Conservation (phyloP, 2,797 vertebrate species). For the Tragopan temminckii region DNA sequence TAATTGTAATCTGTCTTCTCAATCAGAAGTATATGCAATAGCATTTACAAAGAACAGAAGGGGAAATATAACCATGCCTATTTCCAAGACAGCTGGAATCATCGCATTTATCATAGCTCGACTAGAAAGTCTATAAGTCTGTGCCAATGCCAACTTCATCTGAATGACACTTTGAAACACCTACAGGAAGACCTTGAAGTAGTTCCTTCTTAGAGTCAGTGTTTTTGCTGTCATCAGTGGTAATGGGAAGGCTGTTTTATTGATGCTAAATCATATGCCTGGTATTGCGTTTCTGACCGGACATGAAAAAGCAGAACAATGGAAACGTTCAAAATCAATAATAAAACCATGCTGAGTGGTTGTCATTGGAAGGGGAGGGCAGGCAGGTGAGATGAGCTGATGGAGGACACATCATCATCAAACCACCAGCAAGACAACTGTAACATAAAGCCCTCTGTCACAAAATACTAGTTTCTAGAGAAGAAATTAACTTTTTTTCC, state of each 20-base stretch:
- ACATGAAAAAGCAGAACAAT: conserved; percentile 62
- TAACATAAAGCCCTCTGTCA: neutral
- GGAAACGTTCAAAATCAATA: conserved; percentile 38
- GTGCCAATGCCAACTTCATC: neutral
- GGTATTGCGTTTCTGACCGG: conserved; percentile 56
- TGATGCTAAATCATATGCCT: conserved; percentile 42
- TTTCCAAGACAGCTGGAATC: conserved; percentile 22
- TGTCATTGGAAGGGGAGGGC: neutral
- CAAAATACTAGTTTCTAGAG: neutral
- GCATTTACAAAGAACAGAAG: conserved; percentile 5
- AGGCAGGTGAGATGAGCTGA: neutral
- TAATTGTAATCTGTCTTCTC: conserved; percentile 24
- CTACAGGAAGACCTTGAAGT: conserved; percentile 42
- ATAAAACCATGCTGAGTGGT: conserved; percentile 22
- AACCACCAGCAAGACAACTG: neutral
- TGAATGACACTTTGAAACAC: conserved; percentile 15
- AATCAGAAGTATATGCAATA: conserved; percentile 41
- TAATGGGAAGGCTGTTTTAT: conserved; percentile 58
- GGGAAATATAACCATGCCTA: neutral
- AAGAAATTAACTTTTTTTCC: neutral
- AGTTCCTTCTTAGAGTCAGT: conserved; percentile 44
- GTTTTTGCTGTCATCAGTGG: conserved; percentile 55
- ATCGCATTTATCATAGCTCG: conserved; percentile 10
- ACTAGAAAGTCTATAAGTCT: conserved; percentile 30
- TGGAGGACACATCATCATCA: neutral